Evolutionary conservation across 1,140 invertebrate species (phyloP).

Genomic region (Bombyx mori): ASM3026992v2 NC_085128.1:15224001-15224500

Average conservation of each 20-base stretch:
- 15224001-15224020: conserved; percentile 13
- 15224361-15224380: conserved; percentile 37
- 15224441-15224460: conserved; percentile 63
- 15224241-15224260: conserved; percentile 59
- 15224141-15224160: conserved; percentile 77
- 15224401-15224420: conserved; percentile 13
- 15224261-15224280: conserved; percentile 62
- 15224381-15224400: conserved; percentile 44
- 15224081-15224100: conserved; percentile 28
- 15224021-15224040: conserved; percentile 16
- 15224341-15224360: conserved; percentile 19
- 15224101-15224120: conserved; percentile 25
- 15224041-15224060: conserved; percentile 41
- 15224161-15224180: conserved; percentile 91
- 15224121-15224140: conserved; percentile 32
- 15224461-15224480: conserved; percentile 70
- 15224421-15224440: conserved; percentile 4
- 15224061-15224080: conserved; percentile 40
- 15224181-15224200: conserved; percentile 83
- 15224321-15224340: conserved; percentile 15
- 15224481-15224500: conserved; percentile 70
- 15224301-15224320: conserved; percentile 13
- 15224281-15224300: conserved; percentile 29
- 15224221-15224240: conserved; percentile 34
- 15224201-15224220: conserved; percentile 38